These are phyloP conservation scores for Montipora capricornis DNA, from an alignment of 64 coral and sea anemone species.

Conservation along the genomic window DNA sequence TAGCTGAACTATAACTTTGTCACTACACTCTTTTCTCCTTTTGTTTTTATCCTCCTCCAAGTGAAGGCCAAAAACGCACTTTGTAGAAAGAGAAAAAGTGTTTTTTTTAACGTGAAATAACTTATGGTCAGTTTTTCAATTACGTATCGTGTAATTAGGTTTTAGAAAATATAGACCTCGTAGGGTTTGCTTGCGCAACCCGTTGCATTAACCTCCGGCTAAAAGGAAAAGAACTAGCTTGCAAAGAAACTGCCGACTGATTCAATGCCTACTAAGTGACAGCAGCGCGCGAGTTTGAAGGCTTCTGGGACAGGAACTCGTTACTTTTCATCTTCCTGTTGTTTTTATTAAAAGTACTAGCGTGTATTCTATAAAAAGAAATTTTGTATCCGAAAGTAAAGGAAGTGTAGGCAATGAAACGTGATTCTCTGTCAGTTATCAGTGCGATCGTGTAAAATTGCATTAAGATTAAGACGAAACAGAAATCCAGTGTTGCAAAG, in stretches of 20 bases:
- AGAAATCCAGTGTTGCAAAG: too few relatives aligned
- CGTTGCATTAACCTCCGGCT: background rate
- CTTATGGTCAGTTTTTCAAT: background rate
- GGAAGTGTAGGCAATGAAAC: background rate
- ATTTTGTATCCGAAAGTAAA: background rate
- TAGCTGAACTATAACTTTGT: too few relatives aligned
- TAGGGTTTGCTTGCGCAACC: background rate
- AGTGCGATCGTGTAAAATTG: background rate
- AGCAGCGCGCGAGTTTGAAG: background rate
- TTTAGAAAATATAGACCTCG: background rate
- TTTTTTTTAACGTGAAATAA: background rate
- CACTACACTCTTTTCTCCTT: too few relatives aligned
- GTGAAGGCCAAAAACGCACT: too few relatives aligned
- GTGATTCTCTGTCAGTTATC: background rate
- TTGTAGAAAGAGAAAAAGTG: too few relatives aligned
- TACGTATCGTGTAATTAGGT: background rate
- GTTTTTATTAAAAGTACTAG: background rate
- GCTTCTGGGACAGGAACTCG: background rate
- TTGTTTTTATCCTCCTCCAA: too few relatives aligned
- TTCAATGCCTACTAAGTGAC: background rate
- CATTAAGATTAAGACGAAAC: too few relatives aligned
- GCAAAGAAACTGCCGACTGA: background rate
- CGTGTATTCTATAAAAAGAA: background rate
- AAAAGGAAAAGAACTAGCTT: background rate
- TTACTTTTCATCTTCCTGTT: slow-evolving; percentile 28